These are phyloP conservation scores for Nycteola revayana DNA, from an alignment of 2,888 invertebrate species.

Conservation along the genomic window DNA sequence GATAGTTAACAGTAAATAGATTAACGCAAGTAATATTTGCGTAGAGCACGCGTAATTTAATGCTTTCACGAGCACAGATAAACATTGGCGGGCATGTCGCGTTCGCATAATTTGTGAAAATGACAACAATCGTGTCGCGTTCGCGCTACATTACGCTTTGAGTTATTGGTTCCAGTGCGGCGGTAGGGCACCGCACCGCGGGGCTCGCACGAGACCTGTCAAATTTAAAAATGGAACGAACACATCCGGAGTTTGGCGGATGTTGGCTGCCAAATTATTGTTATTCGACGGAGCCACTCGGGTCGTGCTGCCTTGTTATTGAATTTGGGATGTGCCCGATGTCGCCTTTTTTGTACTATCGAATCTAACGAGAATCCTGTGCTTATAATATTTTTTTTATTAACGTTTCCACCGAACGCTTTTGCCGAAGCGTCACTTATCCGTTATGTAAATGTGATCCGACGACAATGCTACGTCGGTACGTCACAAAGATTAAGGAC, in stretches of 20 bases:
- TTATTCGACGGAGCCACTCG: constrained; percentile 66
- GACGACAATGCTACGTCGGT: constrained; percentile 23
- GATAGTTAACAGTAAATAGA: constrained; percentile 31
- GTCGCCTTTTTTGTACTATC: constrained; percentile 56
- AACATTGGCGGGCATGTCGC: constrained; percentile 71
- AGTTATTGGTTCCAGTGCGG: constrained; percentile 56
- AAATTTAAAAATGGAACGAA: constrained; percentile 79
- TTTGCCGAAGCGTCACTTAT: constrained; percentile 19
- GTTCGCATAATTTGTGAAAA: constrained; percentile 75
- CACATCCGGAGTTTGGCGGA: constrained; percentile 73
- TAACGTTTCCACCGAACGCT: constrained; percentile 17
- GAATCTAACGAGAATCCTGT: constrained; percentile 42
- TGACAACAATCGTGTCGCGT: constrained; percentile 74
- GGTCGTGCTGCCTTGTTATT: constrained; percentile 65
- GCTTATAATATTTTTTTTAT: constrained; percentile 32
- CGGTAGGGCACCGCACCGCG: constrained; percentile 24
- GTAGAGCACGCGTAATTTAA: constrained; percentile 63
- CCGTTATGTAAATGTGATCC: constrained; percentile 18
- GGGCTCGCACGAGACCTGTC: constrained; percentile 63
- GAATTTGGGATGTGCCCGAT: constrained; percentile 67
- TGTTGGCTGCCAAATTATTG: constrained; percentile 77
- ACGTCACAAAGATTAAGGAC: constrained; percentile 25
- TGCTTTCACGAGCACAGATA: constrained; percentile 69
- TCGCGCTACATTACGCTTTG: constrained; percentile 71
- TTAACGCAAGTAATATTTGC: constrained; percentile 54